Percentiles rank a stretch among this genome's conserved stretches.
These are phyloP conservation scores for Microchirus variegatus DNA, from an alignment of 2,797 vertebrate genomes.

Conservation along the genomic window DNA sequence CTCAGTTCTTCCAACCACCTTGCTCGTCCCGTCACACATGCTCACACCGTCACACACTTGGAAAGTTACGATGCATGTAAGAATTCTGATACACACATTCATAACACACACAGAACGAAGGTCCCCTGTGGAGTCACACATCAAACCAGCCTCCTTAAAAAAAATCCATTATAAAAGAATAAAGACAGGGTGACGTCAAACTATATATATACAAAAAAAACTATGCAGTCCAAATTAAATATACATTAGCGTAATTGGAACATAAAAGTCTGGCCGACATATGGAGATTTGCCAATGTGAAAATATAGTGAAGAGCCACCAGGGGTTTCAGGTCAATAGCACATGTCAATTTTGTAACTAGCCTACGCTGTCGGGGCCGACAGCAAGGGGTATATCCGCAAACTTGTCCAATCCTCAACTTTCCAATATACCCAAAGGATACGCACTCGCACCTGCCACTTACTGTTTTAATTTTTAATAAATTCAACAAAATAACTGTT, in stretches of 20 bases:
- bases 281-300: too few relatives aligned
- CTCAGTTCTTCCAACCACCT: constrained; percentile 25
- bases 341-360: too few relatives aligned
- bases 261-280: too few relatives aligned
- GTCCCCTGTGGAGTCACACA: constrained; percentile 62
- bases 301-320: too few relatives aligned
- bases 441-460: too few relatives aligned
- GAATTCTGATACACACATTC: constrained; percentile 32
- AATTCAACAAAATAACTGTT: too few relatives aligned
- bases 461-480: too few relatives aligned
- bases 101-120: constrained; percentile 23
- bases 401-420: too few relatives aligned
- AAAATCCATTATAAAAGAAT: constrained; percentile 63
- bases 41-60: constrained; percentile 35
- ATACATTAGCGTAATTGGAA: constrained; percentile 78
- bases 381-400: too few relatives aligned
- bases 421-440: too few relatives aligned
- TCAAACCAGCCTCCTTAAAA: constrained; percentile 55
- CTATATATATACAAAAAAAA: constrained; percentile 72
- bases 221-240: constrained; percentile 76
- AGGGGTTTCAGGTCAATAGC: too few relatives aligned
- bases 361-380: too few relatives aligned
- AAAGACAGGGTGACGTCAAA: constrained; percentile 66
- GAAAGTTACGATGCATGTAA: constrained; percentile 51
- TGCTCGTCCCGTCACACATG: constrained; percentile 47